Evolutionary conservation across 1,140 invertebrate genomes (phyloP), one percentile per base, ranked within the genome.

Genomic region (Lanistes nyassanus): DNA sequence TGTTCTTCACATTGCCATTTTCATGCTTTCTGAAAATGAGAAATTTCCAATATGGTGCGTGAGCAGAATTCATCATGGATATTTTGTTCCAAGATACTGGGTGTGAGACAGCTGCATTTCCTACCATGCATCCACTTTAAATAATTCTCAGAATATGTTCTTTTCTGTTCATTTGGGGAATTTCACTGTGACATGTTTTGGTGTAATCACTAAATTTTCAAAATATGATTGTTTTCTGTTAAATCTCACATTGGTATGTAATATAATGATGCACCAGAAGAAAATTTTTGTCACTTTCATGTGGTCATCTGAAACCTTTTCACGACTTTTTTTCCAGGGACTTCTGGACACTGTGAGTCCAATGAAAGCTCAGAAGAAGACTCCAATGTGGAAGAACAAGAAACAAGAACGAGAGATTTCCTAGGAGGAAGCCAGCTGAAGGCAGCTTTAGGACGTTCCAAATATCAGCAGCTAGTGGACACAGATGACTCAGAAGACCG

Each of bases 391-490:
- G 31, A 21, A 9, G 47, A 65, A 29, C 39, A 60, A 56, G 76
- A 77, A 62, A 23, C 76, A 39, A 51, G 82, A 13, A 77, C 80
- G 29, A 80, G 81, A 39, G 80, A 83, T 64, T 82, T 86, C 55
- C 84, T 83, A 70, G 80, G 79, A 39, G 74, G 79, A 37, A 76
- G 81, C 16, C 77, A 81, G 2, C 34, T 84, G 39, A 82, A 84
- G 60, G 83, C 84, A 34, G 85, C 85, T 19, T 74, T 86, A 79
- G 80, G 51, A 65, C 79, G 74, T 65, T 78, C 83, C 36, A 82
- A 80, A 56, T 88, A 87, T 76, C 83, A 86, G 69, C 84, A 86
- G 70, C 81, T 88, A 26, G 82, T 88, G 19, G 85, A 88, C 73
- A 81, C 80, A 29, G 83, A 81, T 64, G 80, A 81, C 16, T 71